Percentiles rank a stretch among this genome's conserved stretches.
These are phyloP conservation scores for Cerceris rybyensis DNA, from an alignment of 2,888 invertebrate species.

Conservation along the genomic window DNA sequence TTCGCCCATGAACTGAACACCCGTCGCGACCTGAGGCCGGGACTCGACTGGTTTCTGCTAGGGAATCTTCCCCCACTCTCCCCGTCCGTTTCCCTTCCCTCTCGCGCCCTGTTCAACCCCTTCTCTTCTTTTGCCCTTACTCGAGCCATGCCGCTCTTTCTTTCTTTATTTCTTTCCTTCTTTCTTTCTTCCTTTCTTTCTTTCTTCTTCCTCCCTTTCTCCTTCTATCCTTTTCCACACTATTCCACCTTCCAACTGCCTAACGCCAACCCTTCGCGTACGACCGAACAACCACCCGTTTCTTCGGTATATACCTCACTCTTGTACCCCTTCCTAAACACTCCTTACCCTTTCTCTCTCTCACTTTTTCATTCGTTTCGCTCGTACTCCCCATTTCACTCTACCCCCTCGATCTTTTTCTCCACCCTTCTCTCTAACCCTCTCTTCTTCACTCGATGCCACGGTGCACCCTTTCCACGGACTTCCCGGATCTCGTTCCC, in stretches of 20 bases:
- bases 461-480: constrained; percentile 51
- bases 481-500: constrained; percentile 50
- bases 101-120: constrained; percentile 52
- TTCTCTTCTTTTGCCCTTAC: constrained; percentile 59
- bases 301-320: constrained; percentile 49
- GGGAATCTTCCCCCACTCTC: constrained; percentile 67
- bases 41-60: constrained; percentile 77
- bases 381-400: neutral
- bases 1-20: constrained; percentile 78
- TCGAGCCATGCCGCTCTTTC: constrained; percentile 54
- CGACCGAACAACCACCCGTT: constrained; percentile 69
- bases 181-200: constrained; percentile 26
- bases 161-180: constrained; percentile 40
- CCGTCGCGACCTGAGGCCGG: constrained; percentile 78
- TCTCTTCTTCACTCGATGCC: constrained; percentile 17
- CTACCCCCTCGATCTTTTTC: neutral
- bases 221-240: constrained; percentile 52
- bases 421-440: neutral
- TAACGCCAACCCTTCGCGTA: constrained; percentile 71
- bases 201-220: constrained; percentile 10
- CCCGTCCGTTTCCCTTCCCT: constrained; percentile 52
- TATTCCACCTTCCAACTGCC: constrained; percentile 68
- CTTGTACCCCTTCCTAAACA: constrained; percentile 20
- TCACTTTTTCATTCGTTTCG: constrained; percentile 1
- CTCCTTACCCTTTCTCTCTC: constrained; percentile 24